phyloP scores from a whole-genome alignment of 2,888 invertebrate species.

The Pocota personata region DNA sequence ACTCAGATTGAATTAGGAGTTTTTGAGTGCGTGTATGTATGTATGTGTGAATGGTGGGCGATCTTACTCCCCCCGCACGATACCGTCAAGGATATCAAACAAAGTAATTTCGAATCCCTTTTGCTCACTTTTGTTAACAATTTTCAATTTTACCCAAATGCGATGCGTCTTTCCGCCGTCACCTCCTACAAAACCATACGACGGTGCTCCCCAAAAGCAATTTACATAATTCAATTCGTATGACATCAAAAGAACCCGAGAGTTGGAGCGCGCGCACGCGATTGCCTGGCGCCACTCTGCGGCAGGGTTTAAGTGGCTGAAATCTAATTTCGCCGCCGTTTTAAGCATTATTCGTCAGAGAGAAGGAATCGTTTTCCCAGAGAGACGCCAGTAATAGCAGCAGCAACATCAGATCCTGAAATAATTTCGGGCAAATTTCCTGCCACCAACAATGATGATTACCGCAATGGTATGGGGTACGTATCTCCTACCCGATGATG shows the following conservation, averaged over 20 bases:
- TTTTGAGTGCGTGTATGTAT: conserved; percentile 51
- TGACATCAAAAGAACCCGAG: conserved; percentile 71
- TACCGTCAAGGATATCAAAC: conserved; percentile 57
- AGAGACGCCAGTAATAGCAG: conserved; percentile 39
- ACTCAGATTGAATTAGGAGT: conserved; percentile 60
- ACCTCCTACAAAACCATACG: neutral
- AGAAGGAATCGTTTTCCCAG: conserved; percentile 33
- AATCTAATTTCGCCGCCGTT: conserved; percentile 73
- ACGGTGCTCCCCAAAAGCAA: conserved; percentile 63
- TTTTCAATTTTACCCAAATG: conserved; percentile 67
- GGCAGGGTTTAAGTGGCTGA: conserved; percentile 73
- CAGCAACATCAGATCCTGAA: conserved; percentile 59
- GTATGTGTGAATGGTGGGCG: conserved; percentile 3
- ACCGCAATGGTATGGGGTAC: conserved; percentile 1
- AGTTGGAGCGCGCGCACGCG: conserved; percentile 59
- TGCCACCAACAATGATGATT: conserved; percentile 69
- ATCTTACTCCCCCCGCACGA: conserved; percentile 10
- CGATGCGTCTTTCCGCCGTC: conserved; percentile 32
- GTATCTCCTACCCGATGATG: conserved; percentile 40
- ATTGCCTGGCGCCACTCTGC: conserved; percentile 61
- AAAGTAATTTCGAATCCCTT: conserved; percentile 71
- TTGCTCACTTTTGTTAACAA: conserved; percentile 60
- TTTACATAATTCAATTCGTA: conserved; percentile 73
- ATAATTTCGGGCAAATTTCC: conserved; percentile 73
- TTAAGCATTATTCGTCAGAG: conserved; percentile 57